A percentile compares a stretch with the other conserved stretches of the same genome.
phyloP scores from a whole-genome alignment of 2,888 invertebrate species.

The Acanthococcus lagerstroemiae region DNA sequence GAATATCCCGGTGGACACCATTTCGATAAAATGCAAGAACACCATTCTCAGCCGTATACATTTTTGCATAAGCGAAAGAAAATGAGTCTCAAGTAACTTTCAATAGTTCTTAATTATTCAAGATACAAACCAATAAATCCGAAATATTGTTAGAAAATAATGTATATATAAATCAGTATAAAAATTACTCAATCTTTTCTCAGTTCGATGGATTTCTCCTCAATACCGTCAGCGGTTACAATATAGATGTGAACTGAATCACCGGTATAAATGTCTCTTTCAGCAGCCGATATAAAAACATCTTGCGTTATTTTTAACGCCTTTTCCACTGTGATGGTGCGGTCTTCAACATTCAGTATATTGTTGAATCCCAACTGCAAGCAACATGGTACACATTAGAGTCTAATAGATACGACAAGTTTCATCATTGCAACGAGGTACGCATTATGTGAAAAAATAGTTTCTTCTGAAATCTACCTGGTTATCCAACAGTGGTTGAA shows the following conservation, averaged over 20 bases:
- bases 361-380: slow-evolving; percentile 54
- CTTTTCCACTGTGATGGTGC: slow-evolving; percentile 48
- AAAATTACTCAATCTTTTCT: slow-evolving; percentile 66
- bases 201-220: slow-evolving; percentile 60
- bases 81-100: no score
- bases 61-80: no score
- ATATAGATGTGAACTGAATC: slow-evolving; percentile 78
- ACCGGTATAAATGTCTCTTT: slow-evolving; percentile 95
- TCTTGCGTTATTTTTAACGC: slow-evolving; percentile 82
- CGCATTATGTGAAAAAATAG: not conserved
- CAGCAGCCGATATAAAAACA: slow-evolving; percentile 94
- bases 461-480: slow-evolving; percentile 49
- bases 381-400: not conserved
- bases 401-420: not conserved
- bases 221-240: slow-evolving; percentile 77
- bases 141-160: no score
- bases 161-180: no score
- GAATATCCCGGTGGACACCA: no score
- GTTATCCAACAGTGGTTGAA: slow-evolving; percentile 93
- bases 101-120: no score
- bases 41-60: no score
- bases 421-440: not conserved
- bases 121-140: no score
- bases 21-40: no score
- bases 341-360: slow-evolving; percentile 1